Evolutionary conservation across 92 coral and sea anemone genomes (phyloP).

Genomic region (Heteractis magnifica): DNA sequence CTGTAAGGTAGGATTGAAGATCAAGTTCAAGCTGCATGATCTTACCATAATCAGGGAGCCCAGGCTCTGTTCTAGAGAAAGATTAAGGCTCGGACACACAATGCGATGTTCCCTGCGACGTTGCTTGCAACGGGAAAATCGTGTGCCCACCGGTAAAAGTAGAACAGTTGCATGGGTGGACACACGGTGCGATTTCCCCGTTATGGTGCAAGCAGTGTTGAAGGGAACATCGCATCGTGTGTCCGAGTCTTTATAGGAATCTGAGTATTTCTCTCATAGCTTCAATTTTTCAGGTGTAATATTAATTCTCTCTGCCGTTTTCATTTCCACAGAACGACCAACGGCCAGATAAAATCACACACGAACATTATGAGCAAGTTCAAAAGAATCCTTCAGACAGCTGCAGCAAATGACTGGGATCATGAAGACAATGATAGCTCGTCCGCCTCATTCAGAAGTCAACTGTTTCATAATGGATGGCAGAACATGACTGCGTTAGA

Average conservation of each 20-base stretch:
- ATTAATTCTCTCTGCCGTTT: not conserved
- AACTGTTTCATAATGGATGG: conserved; percentile 37
- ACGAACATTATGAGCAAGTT: conserved; percentile 11
- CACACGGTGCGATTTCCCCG: too few relatives aligned
- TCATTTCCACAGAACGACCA: not conserved
- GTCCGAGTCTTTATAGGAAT: not conserved
- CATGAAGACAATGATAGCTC: not conserved
- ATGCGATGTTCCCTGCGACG: too few relatives aligned
- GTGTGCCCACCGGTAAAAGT: too few relatives aligned
- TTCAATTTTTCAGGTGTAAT: not conserved
- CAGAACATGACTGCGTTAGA: conserved; percentile 35
- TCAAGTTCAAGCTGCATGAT: not conserved
- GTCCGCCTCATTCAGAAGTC: not conserved
- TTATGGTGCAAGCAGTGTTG: too few relatives aligned
- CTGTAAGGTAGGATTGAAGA: conserved; percentile 24
- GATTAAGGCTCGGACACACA: too few relatives aligned
- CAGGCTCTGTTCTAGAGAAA: too few relatives aligned
- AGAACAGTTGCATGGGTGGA: too few relatives aligned
- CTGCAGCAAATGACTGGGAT: not conserved
- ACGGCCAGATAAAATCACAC: not conserved
- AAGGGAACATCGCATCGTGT: not conserved
- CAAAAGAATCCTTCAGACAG: not conserved
- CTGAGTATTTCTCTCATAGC: too few relatives aligned
- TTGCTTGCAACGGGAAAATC: too few relatives aligned
- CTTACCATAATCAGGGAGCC: too few relatives aligned